Base-by-base conservation (phyloP, 2,113 vertebrate genomes). In the Syrmaticus mikado region DNA sequence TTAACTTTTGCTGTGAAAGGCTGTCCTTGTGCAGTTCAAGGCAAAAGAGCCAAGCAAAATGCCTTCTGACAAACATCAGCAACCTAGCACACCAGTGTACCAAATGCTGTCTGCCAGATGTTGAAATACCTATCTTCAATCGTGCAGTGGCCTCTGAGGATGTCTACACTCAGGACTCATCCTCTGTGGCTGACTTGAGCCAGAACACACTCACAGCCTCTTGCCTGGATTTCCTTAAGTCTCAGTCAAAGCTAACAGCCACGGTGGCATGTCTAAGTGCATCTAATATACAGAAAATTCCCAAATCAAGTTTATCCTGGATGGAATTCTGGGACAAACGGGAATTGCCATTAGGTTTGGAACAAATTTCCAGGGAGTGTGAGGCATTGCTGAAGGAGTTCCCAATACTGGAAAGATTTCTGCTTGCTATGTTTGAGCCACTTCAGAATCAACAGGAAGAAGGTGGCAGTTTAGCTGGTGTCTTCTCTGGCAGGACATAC, bases 141-240 rank as follows among this genome's bases (percentile, higher is more conserved):
- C 76, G 94, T 95, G 16, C 82, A 13, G 91, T 94, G 36, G 61
- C 81, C 16, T 90, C 80, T 27, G 96, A 97, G 76, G 24, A 71
- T 18, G 30, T 87, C 60, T 89, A 55, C 72, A 38, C 86, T 87
- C 97, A 82, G 94, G 76, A 43, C 70, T 45, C 55, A 61, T 96
- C 68, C 81, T 93, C 75, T 67, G 28, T 76, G 91, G 93, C 40
- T 85, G 92, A 96, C 25, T 87, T 96, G 36, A 92, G 89, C 48
- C 96, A 97, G 61, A 98, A 98, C 38, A 95, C 97, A 10, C 98
- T 99, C 85, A 99, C 99, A 13, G 94, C 98, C 3, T 99, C 99
- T 6, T 97, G 98, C 17, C 93, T 99, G 82, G 96, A 98, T 68
- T 99, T 99, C 89, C 97, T 99, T 3, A 99, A 99, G 93, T 98